A percentile compares a stretch with the other conserved stretches of the same genome.
Evolutionary conservation across 2,113 vertebrate species (phyloP).

Genomic region (Psettodes erumei): DNA sequence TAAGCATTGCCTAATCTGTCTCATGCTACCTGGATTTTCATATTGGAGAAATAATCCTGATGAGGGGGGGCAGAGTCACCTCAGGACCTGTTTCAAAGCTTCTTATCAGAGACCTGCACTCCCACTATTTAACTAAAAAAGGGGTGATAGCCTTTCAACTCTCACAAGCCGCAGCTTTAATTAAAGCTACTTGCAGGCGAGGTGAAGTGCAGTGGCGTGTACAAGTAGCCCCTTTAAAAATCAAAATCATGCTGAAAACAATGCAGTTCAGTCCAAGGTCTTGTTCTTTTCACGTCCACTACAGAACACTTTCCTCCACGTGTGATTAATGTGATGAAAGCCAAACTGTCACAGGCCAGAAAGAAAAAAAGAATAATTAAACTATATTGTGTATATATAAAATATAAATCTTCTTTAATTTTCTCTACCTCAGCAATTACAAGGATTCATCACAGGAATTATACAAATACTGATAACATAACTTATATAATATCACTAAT

Average conservation of each 20-base stretch:
- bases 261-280: constrained; percentile 1
- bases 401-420: background rate
- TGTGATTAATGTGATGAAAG: background rate
- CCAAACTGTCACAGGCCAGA: background rate
- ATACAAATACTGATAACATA: background rate
- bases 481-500: background rate
- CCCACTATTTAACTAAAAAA: constrained; percentile 65
- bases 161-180: constrained; percentile 69
- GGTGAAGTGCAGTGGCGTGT: constrained; percentile 37
- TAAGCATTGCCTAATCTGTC: constrained; percentile 79
- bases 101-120: constrained; percentile 74
- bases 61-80: constrained; percentile 67
- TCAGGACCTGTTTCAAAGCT: constrained; percentile 78
- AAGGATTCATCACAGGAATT: background rate
- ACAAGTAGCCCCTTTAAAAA: constrained; percentile 9
- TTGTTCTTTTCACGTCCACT: constrained; percentile 1
- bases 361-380: background rate
- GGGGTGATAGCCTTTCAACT: constrained; percentile 74
- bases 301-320: background rate
- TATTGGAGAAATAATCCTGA: constrained; percentile 79
- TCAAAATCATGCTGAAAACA: constrained; percentile 40
- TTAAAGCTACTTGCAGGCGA: constrained; percentile 67
- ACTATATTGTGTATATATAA: background rate
- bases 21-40: constrained; percentile 82
- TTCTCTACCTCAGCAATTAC: no score